Evolutionary conservation across 2,797 vertebrate genomes (phyloP), one percentile per base, ranked within the genome.

Genomic region (Darevskia nairensis): DNA sequence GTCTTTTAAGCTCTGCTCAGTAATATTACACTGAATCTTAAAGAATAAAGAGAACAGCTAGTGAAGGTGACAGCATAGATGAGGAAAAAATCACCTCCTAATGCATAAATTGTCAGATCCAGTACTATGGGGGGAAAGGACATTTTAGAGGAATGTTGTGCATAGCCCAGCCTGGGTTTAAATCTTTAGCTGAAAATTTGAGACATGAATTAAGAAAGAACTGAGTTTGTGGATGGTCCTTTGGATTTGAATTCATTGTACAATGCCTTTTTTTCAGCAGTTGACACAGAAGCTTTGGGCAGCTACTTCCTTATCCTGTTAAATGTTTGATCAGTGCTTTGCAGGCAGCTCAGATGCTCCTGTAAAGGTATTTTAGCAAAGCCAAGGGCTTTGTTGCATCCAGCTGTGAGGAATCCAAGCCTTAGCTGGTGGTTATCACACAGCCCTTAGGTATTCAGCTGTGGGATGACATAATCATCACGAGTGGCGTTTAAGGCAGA

Each of bases 381-480:
- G 32, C 32, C 39, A 89, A 85, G 74, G 85, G 69, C 25, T 39
- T 82, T 83, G 39, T 85, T 90, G 25, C 23, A 88, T 77, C n/a
- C 72, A 92, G 13, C 3, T 92, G 8, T 84, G n/a, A 74, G 78
- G 78, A 89, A 88, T 89, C 74, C 79, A 85, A 11, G 86, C 86
- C 80, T 85, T 80, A 44, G 61, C 55, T 87, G 23, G 59, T 66
- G 79, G 68, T 32, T 87, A 91, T 32, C 44, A 19, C n/a, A 76
- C 25, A 89, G 4, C 23, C 85, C 61, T 91, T 21, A n/a, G 2
- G 80, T 81, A 80, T 85, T 85, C 83, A 81, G 88, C 88, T 80
- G 35, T 41, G 64, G 8, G 85, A 83, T 85, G 19, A 27, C 2
- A 44, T 55, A 39, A 72, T 86, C 64, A 1, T 15, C 11, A 8